These are phyloP conservation scores for Dolichotis patagonum DNA, from an alignment of 2,113 vertebrate species.

Conservation along the genomic window DNA sequence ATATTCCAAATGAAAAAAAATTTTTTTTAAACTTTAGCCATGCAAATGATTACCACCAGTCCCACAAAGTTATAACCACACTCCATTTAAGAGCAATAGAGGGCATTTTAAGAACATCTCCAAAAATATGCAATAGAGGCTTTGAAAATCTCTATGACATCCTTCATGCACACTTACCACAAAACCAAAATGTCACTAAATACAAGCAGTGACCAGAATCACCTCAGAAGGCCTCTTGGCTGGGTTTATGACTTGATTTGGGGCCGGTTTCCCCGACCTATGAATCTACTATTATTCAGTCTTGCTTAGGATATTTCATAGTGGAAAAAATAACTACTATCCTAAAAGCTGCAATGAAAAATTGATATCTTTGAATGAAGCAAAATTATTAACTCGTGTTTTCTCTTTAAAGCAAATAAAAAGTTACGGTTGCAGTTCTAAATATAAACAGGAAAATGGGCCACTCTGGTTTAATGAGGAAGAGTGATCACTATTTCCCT, in stretches of 20 bases:
- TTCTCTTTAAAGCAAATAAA: slow-evolving; percentile 44
- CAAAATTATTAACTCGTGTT: slow-evolving; percentile 19
- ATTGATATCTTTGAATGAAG: background rate
- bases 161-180: slow-evolving; percentile 61
- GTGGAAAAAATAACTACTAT: background rate
- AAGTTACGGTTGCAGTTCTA: background rate
- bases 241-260: background rate
- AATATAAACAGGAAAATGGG: background rate
- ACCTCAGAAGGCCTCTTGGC: slow-evolving; percentile 64
- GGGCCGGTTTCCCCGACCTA: background rate
- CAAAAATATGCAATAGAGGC: slow-evolving; percentile 52
- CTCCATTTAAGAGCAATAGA: slow-evolving; percentile 42
- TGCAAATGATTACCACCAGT: slow-evolving; percentile 34
- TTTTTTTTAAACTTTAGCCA: slow-evolving; percentile 7
- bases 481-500: slow-evolving; percentile 4
- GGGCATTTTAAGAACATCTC: slow-evolving; percentile 70
- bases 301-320: slow-evolving; percentile 29
- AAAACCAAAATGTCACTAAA: slow-evolving; percentile 68
- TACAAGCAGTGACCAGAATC: slow-evolving; percentile 32
- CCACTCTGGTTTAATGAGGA: background rate
- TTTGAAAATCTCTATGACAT: slow-evolving; percentile 24
- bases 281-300: background rate
- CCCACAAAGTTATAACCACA: slow-evolving; percentile 60
- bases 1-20: slow-evolving; percentile 48
- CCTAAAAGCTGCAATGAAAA: slow-evolving; percentile 42